Percentiles rank a stretch among this genome's conserved stretches.
These are phyloP conservation scores for Cheilosia soror DNA, from an alignment of 2,888 invertebrate species.

Conservation along the genomic window DNA sequence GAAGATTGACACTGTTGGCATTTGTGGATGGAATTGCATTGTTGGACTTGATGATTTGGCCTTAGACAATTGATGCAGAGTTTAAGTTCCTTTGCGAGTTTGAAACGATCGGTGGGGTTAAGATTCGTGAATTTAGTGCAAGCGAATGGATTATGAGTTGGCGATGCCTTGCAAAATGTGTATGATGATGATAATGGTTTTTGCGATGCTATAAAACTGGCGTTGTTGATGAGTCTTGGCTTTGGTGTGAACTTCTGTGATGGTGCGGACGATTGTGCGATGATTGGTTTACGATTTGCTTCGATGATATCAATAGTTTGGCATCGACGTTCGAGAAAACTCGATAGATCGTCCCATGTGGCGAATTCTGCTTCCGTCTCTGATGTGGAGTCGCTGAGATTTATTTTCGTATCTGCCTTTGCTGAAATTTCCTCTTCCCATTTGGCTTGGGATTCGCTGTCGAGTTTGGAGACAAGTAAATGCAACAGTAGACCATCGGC, in stretches of 20 bases:
- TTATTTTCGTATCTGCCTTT: too few relatives aligned
- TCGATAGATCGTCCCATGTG: too few relatives aligned
- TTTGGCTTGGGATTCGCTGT: too few relatives aligned
- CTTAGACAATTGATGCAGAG: slow-evolving; percentile 12
- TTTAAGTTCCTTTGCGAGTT: too few relatives aligned
- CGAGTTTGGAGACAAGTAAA: too few relatives aligned
- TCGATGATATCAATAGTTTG: too few relatives aligned
- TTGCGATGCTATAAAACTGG: not conserved
- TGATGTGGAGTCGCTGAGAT: too few relatives aligned
- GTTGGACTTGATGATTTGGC: not conserved
- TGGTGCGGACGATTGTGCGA: not conserved
- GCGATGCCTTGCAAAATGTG: not conserved
- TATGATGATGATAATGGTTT: not conserved
- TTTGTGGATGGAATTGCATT: slow-evolving; percentile 15
- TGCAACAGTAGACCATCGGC: slow-evolving; percentile 10
- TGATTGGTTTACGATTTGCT: not conserved
- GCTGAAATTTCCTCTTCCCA: too few relatives aligned
- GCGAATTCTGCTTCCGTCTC: too few relatives aligned
- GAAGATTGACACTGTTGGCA: slow-evolving; percentile 12
- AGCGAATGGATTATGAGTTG: slow-evolving; percentile 11
- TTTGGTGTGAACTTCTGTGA: not conserved
- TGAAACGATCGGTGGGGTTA: too few relatives aligned
- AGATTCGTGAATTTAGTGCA: not conserved
- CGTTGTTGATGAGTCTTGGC: not conserved
- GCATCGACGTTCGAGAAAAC: too few relatives aligned